Evolutionary conservation across 2,797 vertebrate species (phyloP).

Genomic region (Urophycis tenuis): DNA sequence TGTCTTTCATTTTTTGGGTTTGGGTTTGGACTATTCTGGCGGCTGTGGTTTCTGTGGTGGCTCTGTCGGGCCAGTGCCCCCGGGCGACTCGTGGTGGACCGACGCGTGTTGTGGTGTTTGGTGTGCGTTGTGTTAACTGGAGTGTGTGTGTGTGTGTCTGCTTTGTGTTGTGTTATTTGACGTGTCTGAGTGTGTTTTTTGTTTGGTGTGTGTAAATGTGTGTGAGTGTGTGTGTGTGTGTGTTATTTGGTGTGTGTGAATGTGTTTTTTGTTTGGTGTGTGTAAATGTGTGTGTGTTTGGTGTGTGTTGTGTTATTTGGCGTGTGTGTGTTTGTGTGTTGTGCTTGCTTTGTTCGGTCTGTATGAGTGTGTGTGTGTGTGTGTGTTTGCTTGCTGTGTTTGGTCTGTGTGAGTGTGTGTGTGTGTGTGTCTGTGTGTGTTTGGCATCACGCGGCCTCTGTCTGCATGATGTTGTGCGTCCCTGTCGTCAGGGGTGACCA

Average conservation of each 20-base stretch:
- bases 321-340: no score
- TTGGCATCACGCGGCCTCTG: conserved; percentile 30
- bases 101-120: neutral
- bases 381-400: neutral
- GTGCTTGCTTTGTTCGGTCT: no score
- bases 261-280: neutral
- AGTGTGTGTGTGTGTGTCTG: neutral
- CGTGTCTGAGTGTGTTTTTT: neutral
- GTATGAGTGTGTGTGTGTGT: neutral
- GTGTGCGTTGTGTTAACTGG: neutral
- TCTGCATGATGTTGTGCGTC: conserved; percentile 67
- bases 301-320: neutral
- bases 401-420: neutral
- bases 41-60: neutral
- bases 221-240: no score
- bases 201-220: no score
- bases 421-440: conserved; percentile 5
- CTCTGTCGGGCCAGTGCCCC: no score
- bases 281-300: neutral
- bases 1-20: neutral
- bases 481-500: conserved; percentile 49
- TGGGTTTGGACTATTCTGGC: neutral
- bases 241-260: neutral
- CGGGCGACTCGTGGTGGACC: neutral
- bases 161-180: neutral